Evolutionary conservation across 2,888 invertebrate species (phyloP), one percentile per base, ranked within the genome.

Genomic region (Entomobrya multifasciata): DNA sequence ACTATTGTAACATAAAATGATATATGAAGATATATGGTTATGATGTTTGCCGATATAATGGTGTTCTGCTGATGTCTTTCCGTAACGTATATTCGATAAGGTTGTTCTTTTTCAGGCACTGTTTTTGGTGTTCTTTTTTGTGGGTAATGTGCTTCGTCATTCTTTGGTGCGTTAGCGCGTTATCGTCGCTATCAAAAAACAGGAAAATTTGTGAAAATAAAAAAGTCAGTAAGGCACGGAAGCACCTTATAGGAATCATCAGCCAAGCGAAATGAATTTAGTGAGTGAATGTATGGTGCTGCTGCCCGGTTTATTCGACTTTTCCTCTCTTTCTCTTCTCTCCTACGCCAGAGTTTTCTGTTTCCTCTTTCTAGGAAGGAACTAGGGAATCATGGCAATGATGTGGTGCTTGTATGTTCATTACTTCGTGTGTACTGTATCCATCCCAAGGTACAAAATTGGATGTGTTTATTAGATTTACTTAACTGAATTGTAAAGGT

Each of bases 381-480:
- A 47, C 22, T 17, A 72, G 13, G 4, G 72, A 47, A 25, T 49
- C 30, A n/a, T 41, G 22, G 11, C 52, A 41, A 52, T 57, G 72
- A 47, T 57, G 74, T 72, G 62, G 22, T 13, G 15, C 8, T 30
- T 62, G 20, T 11, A 36, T 11, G 62, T 57, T n/a, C 80, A 70
- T 65, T 15, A 17, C 49, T 36, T 55, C 80, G 49, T 36, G 36
- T 36, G 36, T 36, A 8, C 8, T 70, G 65, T 15, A 65, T 80
- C 55, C 41, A 76, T 76, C 76, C 55, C 76, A 57, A 57, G 25
- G 78, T 67, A 79, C 65, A 79, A 88, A 88, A 88, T 88, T 88
- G 88, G 84, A 88, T 88, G 88, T 88, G 88, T 88, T 88, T 86
- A 88, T 88, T 88, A 88, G 88, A 86, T 88, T 88, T 88, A 84